Evolutionary conservation across 2,113 vertebrate species (phyloP).

Genomic region (Podocnemis expansa): DNA sequence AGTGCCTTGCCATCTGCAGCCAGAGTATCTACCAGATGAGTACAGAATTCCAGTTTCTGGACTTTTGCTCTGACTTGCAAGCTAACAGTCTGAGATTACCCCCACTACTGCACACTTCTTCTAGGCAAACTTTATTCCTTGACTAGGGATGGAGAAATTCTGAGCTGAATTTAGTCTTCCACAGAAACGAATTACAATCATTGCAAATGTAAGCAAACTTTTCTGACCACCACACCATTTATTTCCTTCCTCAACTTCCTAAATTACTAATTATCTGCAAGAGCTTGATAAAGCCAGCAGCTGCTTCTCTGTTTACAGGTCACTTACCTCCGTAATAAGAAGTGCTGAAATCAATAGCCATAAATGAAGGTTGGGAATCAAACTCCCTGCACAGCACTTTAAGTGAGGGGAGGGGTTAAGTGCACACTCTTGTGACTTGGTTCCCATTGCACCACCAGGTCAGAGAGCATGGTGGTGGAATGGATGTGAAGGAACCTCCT

Average conservation of each 20-base stretch:
- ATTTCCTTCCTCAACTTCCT: background rate
- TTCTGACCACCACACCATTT: background rate
- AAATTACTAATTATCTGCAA: background rate
- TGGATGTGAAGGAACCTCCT: background rate
- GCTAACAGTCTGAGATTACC: fast-evolving
- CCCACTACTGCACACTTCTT: fast-evolving
- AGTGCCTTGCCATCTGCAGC: background rate
- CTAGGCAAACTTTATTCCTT: background rate
- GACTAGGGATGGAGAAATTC: background rate
- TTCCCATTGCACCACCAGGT: slow-evolving; percentile 7
- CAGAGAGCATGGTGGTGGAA: background rate
- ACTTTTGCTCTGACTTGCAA: background rate
- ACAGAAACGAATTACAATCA: background rate
- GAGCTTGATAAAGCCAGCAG: slow-evolving; percentile 63
- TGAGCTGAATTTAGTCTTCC: background rate
- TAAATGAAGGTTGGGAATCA: slow-evolving; percentile 55
- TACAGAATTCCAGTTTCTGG: background rate
- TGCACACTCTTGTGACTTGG: background rate
- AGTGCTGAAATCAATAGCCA: slow-evolving; percentile 61
- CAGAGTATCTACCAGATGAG: background rate
- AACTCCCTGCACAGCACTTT: slow-evolving; percentile 42
- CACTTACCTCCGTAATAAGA: slow-evolving; percentile 36
- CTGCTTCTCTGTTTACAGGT: slow-evolving; percentile 55
- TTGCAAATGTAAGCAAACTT: background rate
- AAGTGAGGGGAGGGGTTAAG: slow-evolving; percentile 36